Evolutionary conservation across 2,113 vertebrate species (phyloP), one percentile per base, ranked within the genome.

Genomic region (Tupaia chinensis): DNA sequence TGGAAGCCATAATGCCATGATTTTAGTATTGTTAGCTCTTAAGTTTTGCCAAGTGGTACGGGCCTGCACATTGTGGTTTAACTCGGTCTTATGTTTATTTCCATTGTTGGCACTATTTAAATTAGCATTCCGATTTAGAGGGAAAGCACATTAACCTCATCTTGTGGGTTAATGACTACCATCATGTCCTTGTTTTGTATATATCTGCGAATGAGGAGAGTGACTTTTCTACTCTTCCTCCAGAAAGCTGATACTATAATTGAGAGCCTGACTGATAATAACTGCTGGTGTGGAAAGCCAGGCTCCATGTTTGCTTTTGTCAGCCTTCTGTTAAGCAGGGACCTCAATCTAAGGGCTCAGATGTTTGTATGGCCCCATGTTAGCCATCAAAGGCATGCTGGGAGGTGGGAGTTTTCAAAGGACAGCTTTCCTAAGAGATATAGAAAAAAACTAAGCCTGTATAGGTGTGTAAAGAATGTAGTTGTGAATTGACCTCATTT

Each of bases 71-170:
- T 95, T 97, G 94, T 78, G 96, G 95, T 96, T 96, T 93, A 87
- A 95, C 63, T 95, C 58, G 56, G 89, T 91, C 94, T 95, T 97
- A 94, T 97, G 74, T 94, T 97, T 97, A 95, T 96, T 96, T 94
- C 85, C 95, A 96, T 93, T 84, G 86, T 87, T 97, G 97, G 93
- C 86, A 87, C 65, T 95, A 81, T 91, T 95, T 95, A 95, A 93
- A 91, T 95, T 97, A 97, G 83, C 91, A 96, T 95, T 97, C 87
- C 54, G 53, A 90, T 87, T 94, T 81, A 96, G 91, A 96, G 63
- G 63, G 58, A 97, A 97, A 94, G 92, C 73, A 94, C 92, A 94
- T 96, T 82, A 93, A 95, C 93, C 82, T 91, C 66, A 44, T 93
- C 44, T 95, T 91, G 69, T 83, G 95, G 95, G 89, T 95, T 96